A percentile compares a stretch with the other conserved stretches of the same genome.
Evolutionary conservation across 2,888 invertebrate genomes (phyloP).

Genomic region (Nemoura dubitans): DNA sequence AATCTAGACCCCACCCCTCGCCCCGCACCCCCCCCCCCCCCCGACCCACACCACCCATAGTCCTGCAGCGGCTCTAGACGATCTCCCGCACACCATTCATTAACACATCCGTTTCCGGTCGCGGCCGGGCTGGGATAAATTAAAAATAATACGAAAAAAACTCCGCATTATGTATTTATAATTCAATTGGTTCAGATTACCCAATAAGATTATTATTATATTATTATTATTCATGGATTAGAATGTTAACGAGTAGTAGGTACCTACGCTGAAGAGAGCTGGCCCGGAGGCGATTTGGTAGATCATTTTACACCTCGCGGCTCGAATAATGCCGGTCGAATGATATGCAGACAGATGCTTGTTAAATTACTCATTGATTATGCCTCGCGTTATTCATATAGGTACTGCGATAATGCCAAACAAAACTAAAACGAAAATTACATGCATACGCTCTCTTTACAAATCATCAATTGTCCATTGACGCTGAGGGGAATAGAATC

Average conservation of each 20-base stretch:
- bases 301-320: constrained; percentile 32
- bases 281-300: not conserved
- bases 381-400: not conserved
- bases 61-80: constrained; percentile 20
- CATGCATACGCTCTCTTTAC: not conserved
- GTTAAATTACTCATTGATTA: constrained; percentile 39
- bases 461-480: not conserved
- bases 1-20: constrained; percentile 39
- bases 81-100: constrained; percentile 39
- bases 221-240: constrained; percentile 21
- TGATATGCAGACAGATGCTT: constrained; percentile 34
- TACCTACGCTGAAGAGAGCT: no score
- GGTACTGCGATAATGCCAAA: not conserved
- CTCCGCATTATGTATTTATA: constrained; percentile 2
- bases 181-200: constrained; percentile 43
- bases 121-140: constrained; percentile 9
- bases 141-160: not conserved
- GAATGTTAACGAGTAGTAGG: constrained; percentile 21
- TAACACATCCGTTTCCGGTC: constrained; percentile 46
- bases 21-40: constrained; percentile 34
- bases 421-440: not conserved
- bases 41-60: constrained; percentile 14
- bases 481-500: not conserved
- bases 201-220: constrained; percentile 37
- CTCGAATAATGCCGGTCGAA: constrained; percentile 17